Percentiles rank a stretch among this genome's conserved stretches.
These are phyloP conservation scores for Zaprionus vittiger DNA, from an alignment of 1,140 invertebrate species.

Conservation along the genomic window DNA sequence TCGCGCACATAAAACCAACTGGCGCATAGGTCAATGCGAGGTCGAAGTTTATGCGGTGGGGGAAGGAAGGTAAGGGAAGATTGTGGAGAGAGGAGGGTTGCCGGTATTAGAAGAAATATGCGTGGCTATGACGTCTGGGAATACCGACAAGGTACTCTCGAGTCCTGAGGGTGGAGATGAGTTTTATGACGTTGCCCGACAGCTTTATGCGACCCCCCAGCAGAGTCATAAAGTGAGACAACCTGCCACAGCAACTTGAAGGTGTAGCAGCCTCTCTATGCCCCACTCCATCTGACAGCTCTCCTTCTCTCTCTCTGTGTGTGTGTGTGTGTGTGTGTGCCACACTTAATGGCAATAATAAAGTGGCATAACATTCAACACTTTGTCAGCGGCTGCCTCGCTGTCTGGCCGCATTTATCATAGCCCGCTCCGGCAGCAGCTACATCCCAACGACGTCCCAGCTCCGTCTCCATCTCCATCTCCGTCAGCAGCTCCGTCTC, in stretches of 20 bases:
- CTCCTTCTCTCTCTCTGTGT: neutral
- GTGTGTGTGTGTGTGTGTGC: neutral
- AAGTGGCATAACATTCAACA: conserved; percentile 79
- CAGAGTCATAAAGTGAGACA: conserved; percentile 63
- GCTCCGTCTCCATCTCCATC: neutral
- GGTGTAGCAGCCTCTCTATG: neutral
- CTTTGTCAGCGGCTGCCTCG: conserved; percentile 74
- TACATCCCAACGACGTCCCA: neutral
- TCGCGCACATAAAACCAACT: conserved; percentile 78
- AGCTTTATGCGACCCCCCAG: conserved; percentile 70
- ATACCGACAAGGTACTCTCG: conserved; percentile 23
- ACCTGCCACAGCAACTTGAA: conserved; percentile 45
- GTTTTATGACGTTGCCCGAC: conserved; percentile 75
- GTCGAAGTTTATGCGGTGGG: too few species aligned
- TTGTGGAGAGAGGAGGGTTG: neutral
- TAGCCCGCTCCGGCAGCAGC: conserved; percentile 30
- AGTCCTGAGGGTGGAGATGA: conserved; percentile 31
- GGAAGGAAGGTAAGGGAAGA: too few species aligned
- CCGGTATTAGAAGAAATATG: neutral
- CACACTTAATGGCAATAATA: conserved; percentile 75
- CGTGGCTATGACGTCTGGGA: conserved; percentile 23
- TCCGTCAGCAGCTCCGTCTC: neutral
- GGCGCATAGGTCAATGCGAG: conserved; percentile 37
- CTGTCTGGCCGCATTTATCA: conserved; percentile 78
- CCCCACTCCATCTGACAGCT: neutral